Conservation (phyloP, 2,888 invertebrate genomes). For the Tenthredo livida region DNA sequence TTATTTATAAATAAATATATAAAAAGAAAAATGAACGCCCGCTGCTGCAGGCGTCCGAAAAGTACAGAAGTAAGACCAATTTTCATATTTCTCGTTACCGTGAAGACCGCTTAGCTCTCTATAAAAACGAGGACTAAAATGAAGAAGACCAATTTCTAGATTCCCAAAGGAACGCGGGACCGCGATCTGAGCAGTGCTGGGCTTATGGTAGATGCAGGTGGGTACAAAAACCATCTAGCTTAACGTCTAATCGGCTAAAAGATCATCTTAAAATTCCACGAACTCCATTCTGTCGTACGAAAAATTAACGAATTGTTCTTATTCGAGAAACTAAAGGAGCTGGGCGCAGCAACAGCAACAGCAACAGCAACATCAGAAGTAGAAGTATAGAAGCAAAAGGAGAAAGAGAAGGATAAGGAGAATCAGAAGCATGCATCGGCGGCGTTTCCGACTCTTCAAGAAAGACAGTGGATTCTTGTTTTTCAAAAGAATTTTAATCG, state of each 20-base stretch:
- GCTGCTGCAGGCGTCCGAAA: neutral
- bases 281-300: neutral
- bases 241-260: neutral
- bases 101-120: neutral
- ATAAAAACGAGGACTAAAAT: neutral
- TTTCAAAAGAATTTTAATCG: conserved; percentile 59
- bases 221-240: neutral
- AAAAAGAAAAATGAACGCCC: neutral
- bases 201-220: conserved; percentile 1
- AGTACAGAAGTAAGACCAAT: conserved; percentile 27
- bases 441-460: conserved; percentile 29
- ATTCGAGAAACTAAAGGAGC: neutral
- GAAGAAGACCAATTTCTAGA: conserved; percentile 19
- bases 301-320: conserved; percentile 42
- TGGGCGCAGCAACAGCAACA: neutral
- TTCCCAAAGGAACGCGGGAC: neutral
- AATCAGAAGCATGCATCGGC: neutral
- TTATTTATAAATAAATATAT: neutral
- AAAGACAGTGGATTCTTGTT: conserved; percentile 49
- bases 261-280: conserved; percentile 41
- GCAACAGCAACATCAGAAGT: neutral
- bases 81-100: conserved; percentile 9
- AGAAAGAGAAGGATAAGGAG: neutral
- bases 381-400: neutral
- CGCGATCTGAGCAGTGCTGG: neutral